Evolutionary conservation across 2,797 vertebrate species (phyloP).

Genomic region (Coluber constrictor): DNA sequence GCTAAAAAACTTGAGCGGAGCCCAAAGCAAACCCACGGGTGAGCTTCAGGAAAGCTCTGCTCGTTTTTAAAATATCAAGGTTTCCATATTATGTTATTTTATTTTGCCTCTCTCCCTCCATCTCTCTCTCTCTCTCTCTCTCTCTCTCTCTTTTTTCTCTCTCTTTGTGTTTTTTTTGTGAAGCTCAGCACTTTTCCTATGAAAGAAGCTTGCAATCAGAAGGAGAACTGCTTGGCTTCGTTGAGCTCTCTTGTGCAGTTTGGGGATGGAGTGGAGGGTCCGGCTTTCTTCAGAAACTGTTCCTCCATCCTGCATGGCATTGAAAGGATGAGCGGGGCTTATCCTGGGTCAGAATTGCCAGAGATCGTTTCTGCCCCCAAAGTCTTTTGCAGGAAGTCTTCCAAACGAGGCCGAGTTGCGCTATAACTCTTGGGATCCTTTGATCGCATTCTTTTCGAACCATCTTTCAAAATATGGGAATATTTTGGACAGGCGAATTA

Average conservation of each 20-base stretch:
- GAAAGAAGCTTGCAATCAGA: slow-evolving; percentile 40
- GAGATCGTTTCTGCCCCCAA: not conserved
- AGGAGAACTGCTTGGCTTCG: slow-evolving; percentile 8
- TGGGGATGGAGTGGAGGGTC: not conserved
- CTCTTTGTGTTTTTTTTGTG: not conserved
- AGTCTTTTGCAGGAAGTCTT: not conserved
- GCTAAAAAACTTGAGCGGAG: slow-evolving; percentile 55
- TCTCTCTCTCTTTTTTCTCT: slow-evolving; percentile 24
- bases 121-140: not conserved
- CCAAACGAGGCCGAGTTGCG: not conserved
- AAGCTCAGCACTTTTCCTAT: slow-evolving; percentile 23
- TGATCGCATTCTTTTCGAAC: too few relatives aligned
- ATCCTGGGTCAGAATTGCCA: not conserved
- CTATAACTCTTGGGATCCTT: not conserved
- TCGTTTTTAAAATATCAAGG: slow-evolving; percentile 60
- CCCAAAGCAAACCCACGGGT: slow-evolving; percentile 59
- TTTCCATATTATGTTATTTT: slow-evolving; percentile 24
- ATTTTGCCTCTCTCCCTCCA: not conserved
- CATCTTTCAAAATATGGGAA: not conserved
- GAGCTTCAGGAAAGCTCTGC: slow-evolving; percentile 55
- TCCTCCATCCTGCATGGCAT: too few relatives aligned
- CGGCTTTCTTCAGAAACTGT: slow-evolving; percentile 19
- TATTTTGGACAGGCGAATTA: not conserved
- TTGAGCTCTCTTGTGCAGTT: not conserved
- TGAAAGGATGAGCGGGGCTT: not conserved